Conservation (phyloP, 2,113 vertebrate genomes). For the Phalacrocorax pelagicus region DNA sequence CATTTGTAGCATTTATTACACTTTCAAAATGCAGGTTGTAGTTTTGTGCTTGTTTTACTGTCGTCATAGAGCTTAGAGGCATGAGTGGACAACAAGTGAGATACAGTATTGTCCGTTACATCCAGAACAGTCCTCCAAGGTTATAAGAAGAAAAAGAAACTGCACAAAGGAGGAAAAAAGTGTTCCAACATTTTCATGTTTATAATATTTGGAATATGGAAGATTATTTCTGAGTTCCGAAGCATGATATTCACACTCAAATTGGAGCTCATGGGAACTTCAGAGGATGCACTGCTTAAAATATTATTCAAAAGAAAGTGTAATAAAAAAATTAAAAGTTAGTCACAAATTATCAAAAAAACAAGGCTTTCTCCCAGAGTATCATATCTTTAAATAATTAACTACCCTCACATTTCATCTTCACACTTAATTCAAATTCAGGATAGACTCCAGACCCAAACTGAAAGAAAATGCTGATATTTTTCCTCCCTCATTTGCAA, state of each 20-base stretch:
- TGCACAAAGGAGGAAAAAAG: neutral
- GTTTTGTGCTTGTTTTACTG: neutral
- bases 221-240: neutral
- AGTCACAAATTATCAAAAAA: slow-evolving; percentile 31
- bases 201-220: neutral
- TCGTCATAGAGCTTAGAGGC: neutral
- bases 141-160: neutral
- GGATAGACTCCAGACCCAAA: neutral
- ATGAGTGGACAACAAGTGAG: neutral
- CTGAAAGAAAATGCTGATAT: neutral
- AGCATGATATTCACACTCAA: neutral
- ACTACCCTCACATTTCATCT: slow-evolving; percentile 40
- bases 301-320: neutral
- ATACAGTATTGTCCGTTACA: neutral
- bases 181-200: neutral
- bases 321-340: slow-evolving; percentile 13
- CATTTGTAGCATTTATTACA: neutral
- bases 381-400: slow-evolving; percentile 48
- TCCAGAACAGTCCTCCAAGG: neutral
- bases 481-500: slow-evolving; percentile 3
- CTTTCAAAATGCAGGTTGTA: neutral
- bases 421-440: slow-evolving; percentile 44
- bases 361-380: slow-evolving; percentile 24
- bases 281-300: neutral
- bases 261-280: slow-evolving; percentile 2